Evolutionary conservation across 37 sponge, comb jelly and placozoan genomes (phyloP).

Genomic region (Oscarella lobularis): DNA sequence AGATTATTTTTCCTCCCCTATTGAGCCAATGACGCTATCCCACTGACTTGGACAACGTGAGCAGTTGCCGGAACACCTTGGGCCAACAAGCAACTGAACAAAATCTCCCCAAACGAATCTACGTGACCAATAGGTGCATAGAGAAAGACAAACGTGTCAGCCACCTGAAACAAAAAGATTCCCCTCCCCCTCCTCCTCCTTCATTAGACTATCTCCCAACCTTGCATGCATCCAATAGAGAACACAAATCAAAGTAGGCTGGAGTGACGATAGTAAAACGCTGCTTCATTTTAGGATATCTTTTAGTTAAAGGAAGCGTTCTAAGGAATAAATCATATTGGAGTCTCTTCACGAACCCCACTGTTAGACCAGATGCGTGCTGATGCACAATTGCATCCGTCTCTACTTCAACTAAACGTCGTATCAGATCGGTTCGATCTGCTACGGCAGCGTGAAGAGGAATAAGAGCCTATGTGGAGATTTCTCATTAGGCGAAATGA

Average conservation of each 20-base stretch:
- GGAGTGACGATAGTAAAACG: slow-evolving; percentile 53
- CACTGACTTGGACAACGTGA: slow-evolving; percentile 15
- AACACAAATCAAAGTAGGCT: slow-evolving; percentile 40
- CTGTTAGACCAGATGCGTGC: not conserved
- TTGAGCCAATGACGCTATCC: not conserved
- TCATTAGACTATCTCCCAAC: slow-evolving; percentile 17
- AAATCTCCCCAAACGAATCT: slow-evolving; percentile 10
- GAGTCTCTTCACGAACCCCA: too few relatives aligned
- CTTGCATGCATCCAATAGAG: slow-evolving; percentile 61
- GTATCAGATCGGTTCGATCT: not conserved
- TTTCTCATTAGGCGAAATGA: too few relatives aligned
- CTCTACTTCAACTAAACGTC: not conserved
- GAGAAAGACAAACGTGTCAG: slow-evolving; percentile 63
- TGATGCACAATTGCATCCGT: not conserved
- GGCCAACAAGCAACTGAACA: slow-evolving; percentile 17
- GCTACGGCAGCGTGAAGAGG: not conserved
- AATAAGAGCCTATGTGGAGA: not conserved
- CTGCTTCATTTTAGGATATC: slow-evolving; percentile 26
- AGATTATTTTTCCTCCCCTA: not conserved
- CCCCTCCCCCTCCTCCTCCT: not conserved
- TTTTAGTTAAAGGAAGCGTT: not conserved
- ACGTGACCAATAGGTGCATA: slow-evolving; percentile 10
- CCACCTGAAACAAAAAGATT: slow-evolving; percentile 31
- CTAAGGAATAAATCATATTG: not conserved
- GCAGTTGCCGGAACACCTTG: slow-evolving; percentile 64